Base-by-base conservation (phyloP, 2,888 invertebrate genomes). In the Phlogophora meticulosa region DNA sequence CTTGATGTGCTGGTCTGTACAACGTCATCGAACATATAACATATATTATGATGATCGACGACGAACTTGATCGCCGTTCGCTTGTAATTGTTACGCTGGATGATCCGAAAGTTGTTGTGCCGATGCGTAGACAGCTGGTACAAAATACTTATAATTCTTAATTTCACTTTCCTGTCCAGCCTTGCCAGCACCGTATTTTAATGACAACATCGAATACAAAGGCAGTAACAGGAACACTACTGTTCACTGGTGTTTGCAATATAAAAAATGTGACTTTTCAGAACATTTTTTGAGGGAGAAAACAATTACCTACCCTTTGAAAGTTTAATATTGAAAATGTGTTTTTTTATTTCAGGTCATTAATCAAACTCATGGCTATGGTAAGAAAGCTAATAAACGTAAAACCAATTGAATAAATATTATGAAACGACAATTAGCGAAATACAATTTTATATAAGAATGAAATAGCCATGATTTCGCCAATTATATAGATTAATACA, bases 231-330 rank as follows among this genome's bases (percentile, higher is more conserved):
- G 10, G 72, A 86, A 24, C 66, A 61, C 15, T 49, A 40, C 65
- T 66, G 71, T 58, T 80, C 76, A 72, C 79, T 81, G 82, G 80
- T 84, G 87, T 87, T 87, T 85, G 82, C 80, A 69, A 85, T 81
- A 87, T 86, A 88, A 91, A 91, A 92, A 90, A 89, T 87, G 85
- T 83, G 86, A 90, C 84, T 59, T 88, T 88, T 88, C 83, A 71
- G 78, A 86, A 84, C 85, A 85, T 82, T 86, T 88, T 88, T 88
- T 83, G 77, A 85, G 86, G 87, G 88, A 78, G 85, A 75, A 88
- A 91, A 88, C 87, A 86, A 90, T 88, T 86, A 80, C 78, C 56
- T 66, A 86, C 85, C 85, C 80, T 81, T 86, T 86, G 84, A 85
- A 85, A 85, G 85, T 82, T 69, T 75, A 60, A 79, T 76, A 76